These are phyloP conservation scores for Kradibia gibbosae DNA, from an alignment of 1,140 invertebrate genomes.

Conservation along the genomic window DNA sequence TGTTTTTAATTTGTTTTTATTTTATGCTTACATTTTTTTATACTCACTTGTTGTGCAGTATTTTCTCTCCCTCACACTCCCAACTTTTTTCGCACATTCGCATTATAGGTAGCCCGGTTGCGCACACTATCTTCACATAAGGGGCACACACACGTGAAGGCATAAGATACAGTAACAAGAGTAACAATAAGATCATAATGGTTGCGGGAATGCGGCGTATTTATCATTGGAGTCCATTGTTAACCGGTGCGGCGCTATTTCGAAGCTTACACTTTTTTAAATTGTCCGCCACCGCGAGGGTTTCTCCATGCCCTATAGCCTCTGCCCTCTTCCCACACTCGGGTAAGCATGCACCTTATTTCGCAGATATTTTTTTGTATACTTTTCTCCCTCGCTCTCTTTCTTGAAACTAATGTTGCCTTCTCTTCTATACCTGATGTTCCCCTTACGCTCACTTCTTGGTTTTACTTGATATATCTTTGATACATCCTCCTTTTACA, in stretches of 20 bases:
- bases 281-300: conserved; percentile 49
- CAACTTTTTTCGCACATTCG: conserved; percentile 30
- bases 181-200: conserved; percentile 72
- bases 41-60: neutral
- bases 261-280: conserved; percentile 62
- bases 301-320: neutral
- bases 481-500: neutral
- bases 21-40: neutral
- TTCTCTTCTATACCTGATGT: too few species aligned
- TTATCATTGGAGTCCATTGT: conserved; percentile 69
- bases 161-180: conserved; percentile 60
- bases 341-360: conserved; percentile 3
- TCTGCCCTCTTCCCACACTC: conserved; percentile 29
- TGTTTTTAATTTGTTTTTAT: neutral
- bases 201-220: conserved; percentile 66
- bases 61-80: neutral
- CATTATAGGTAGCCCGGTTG: conserved; percentile 46
- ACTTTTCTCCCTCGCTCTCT: conserved; percentile 25
- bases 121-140: conserved; percentile 65
- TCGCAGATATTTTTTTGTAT: conserved; percentile 45
- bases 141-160: too few species aligned
- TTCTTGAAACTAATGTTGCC: neutral
- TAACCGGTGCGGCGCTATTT: conserved; percentile 60
- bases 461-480: neutral
- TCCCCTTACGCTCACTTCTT: too few species aligned